These are phyloP conservation scores for Tridacna gigas DNA, from an alignment of 2,888 invertebrate species.

Conservation along the genomic window DNA sequence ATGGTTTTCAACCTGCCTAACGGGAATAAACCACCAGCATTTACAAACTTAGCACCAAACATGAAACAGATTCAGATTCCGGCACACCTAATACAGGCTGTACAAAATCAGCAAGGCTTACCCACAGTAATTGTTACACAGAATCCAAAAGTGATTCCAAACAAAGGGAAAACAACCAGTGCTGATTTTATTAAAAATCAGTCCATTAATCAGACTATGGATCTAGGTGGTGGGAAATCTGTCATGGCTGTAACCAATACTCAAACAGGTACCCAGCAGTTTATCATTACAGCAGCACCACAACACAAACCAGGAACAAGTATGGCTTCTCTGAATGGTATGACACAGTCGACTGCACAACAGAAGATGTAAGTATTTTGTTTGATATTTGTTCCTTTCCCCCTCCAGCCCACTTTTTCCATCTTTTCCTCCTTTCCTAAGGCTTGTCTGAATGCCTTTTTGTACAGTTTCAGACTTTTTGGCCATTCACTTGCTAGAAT, in stretches of 20 bases:
- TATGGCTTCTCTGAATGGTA: constrained; percentile 44
- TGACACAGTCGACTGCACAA: constrained; percentile 41
- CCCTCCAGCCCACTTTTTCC: no score
- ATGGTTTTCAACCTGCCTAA: constrained; percentile 53
- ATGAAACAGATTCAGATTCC: constrained; percentile 74
- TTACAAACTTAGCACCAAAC: constrained; percentile 50
- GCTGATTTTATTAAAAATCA: constrained; percentile 66
- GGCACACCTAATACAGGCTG: constrained; percentile 68
- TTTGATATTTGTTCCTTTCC: no score
- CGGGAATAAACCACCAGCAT: constrained; percentile 52
- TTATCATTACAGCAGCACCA: constrained; percentile 55
- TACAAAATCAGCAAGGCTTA: constrained; percentile 66
- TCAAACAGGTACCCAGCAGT: constrained; percentile 57
- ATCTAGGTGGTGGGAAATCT: constrained; percentile 58
- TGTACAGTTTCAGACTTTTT: no score
- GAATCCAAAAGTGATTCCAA: constrained; percentile 50
- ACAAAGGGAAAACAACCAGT: constrained; percentile 64
- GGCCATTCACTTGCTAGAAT: no score
- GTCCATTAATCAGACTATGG: constrained; percentile 66
- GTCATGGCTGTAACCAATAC: constrained; percentile 57
- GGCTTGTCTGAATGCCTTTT: no score
- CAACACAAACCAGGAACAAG: constrained; percentile 37
- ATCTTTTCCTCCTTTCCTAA: no score
- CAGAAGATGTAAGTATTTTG: constrained; percentile 53
- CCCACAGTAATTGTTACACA: constrained; percentile 70